Evolutionary conservation across 2,113 vertebrate species (phyloP), one percentile per base, ranked within the genome.

Genomic region (Tychaedon coryphoeus): DNA sequence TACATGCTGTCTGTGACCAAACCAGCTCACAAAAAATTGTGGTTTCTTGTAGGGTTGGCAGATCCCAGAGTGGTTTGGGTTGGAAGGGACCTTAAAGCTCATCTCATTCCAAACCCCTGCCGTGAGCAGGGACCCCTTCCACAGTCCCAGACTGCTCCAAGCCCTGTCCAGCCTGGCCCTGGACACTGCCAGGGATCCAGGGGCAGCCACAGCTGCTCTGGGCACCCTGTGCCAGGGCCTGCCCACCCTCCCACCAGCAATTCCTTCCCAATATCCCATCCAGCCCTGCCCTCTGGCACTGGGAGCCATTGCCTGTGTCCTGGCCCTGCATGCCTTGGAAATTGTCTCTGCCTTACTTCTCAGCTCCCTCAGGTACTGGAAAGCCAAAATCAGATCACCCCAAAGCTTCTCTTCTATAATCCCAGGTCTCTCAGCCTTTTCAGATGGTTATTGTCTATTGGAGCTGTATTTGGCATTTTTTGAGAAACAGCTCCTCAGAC

Each of bases 101-200:
- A 26, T 43, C 71, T 36, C 2, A 1, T 31, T 0, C 29, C 17
- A n/a, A n/a, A 1, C 25, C 29, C 40, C 3, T 64, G 29, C 18
- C 34, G 13, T 16, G 18, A 5, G 11, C 66, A 72, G 50, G 58
- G 19, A n/a, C 60, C 29, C 16, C 33, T 53, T 0, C 23, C 60
- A 17, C 23, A 7, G 0, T 9, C 33, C 60, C 69, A 73, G 36
- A 23, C 0, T 51, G 19, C 23, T 66, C 26, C 33, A 12, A 64
- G 18, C 9, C 31, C 14, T 0, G 0, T 88, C 67, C 67, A 58
- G 0, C 51, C 76, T 51, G 43, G 19, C 51, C 43, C 12, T 5
- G 76, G 43, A 0, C 36, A 51, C 60, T 73, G 0, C 67, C 50
- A 73, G 76, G 67, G 60, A 65, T 88, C 10, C 64, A 54, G 67